Evolutionary conservation across 1,140 invertebrate genomes (phyloP).

Genomic region (Saccostrea glomerata): DNA sequence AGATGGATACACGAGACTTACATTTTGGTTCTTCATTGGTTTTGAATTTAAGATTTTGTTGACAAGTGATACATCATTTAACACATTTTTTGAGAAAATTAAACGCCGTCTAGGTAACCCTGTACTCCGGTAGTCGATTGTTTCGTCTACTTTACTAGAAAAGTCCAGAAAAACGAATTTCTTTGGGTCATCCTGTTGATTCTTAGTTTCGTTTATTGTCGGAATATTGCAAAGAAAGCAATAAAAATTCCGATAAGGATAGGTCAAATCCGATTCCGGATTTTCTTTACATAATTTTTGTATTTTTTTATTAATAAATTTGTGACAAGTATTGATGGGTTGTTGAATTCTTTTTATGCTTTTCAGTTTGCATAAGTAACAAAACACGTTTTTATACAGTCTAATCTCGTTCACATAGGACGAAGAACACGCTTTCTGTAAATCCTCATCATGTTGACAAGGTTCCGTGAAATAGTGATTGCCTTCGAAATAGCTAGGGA

Average conservation of each 20-base stretch:
- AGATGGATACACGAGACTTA: not conserved
- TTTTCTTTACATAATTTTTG: not conserved
- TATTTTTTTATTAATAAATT: not conserved
- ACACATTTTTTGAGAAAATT: not conserved
- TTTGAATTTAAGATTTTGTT: not conserved
- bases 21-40: not conserved
- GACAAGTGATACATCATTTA: not conserved
- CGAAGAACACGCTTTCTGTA: not conserved
- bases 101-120: not conserved
- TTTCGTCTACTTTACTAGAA: not conserved
- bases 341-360: not conserved
- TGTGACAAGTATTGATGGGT: not conserved
- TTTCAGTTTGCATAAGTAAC: not conserved
- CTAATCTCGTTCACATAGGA: not conserved
- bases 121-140: not conserved
- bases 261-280: not conserved
- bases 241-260: constrained; percentile 1
- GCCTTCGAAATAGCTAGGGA: no score
- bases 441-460: not conserved
- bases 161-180: not conserved
- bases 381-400: not conserved
- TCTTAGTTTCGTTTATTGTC: not conserved
- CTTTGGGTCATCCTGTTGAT: not conserved
- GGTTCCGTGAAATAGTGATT: not conserved
- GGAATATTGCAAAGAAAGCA: not conserved